Base-by-base conservation (phyloP, 2,888 invertebrate genomes). In the Psylliodes chrysocephalus region DNA sequence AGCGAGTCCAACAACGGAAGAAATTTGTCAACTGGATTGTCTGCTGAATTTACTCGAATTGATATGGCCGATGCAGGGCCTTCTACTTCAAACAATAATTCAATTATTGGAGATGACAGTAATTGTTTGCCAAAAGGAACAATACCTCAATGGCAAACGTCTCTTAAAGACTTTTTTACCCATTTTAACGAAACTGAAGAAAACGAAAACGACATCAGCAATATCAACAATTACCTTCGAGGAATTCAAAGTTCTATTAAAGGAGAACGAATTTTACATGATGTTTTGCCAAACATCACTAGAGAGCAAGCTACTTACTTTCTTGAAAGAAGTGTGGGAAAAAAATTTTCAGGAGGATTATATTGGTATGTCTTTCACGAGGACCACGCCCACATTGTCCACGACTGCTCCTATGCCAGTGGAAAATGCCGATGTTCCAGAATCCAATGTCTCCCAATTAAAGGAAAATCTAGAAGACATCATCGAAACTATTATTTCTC, bases 391-490 rank as follows among this genome's bases (percentile, higher is more conserved):
- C 40, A 59, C 15, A 14, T 38, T 33, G 4, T 59, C 22, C 40
- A 49, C 35, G 59, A 59, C 12, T 59, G 59, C 17, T n/a, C 8
- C 0, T 59, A 51, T 12, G 25, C 8, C 0, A 38, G 38, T n/a
- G 18, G 28, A 4, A 59, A 59, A 35, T 59, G 59, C 15, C 35
- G 59, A 38, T 59, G 59, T 15, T 1, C 38, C 3, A 2, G 57
- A 57, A 44, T 47, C 15, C 7, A 1, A 17, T 22, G 22, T 7
- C 3, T 56, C 2, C 40, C 55, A 1, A 44, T 44, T 33, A 57
- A 35, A 57, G 2, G 18, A 18, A 22, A 14, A 2, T 1, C 7
- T 12, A 4, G 57, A 57, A 8, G 10, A 47, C 33, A 30, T 57
- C 30, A 46, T 49, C 18, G 17, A 40, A 10, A 12, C 22, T 8